These are phyloP conservation scores for Oasisia sp. DNA, from an alignment of 2,888 invertebrate species.

Conservation along the genomic window DNA sequence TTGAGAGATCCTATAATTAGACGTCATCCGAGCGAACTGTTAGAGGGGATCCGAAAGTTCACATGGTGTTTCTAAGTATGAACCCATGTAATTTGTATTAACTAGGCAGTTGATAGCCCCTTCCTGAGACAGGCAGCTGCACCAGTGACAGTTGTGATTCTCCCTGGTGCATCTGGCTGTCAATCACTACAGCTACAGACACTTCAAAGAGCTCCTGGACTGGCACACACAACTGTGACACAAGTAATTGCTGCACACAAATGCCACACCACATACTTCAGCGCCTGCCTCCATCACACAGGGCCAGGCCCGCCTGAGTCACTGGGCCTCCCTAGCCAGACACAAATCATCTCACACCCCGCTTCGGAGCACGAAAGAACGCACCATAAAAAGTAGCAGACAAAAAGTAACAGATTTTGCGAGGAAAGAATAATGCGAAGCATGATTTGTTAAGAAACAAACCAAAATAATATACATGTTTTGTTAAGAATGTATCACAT, in stretches of 20 bases:
- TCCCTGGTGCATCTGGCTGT: neutral
- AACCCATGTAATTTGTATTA: neutral
- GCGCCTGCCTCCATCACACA: too few species aligned
- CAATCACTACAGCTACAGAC: neutral
- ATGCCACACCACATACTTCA: neutral
- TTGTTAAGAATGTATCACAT: too few species aligned
- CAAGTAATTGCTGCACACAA: conserved; percentile 10
- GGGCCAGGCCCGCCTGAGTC: too few species aligned
- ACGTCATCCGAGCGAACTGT: neutral
- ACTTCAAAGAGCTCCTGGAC: neutral
- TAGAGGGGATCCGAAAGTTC: neutral
- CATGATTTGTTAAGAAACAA: too few species aligned
- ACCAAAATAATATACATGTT: too few species aligned
- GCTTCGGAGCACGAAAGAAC: too few species aligned
- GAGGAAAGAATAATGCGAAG: too few species aligned
- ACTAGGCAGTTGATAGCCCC: neutral
- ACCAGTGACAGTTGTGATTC: neutral
- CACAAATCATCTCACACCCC: too few species aligned
- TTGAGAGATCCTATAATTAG: neutral
- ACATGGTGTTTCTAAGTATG: neutral
- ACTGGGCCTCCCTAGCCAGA: too few species aligned
- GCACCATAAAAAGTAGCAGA: too few species aligned
- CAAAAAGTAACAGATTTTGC: too few species aligned
- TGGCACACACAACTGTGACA: neutral
- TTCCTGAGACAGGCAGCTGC: neutral